phyloP scores from a whole-genome alignment of 2,113 vertebrate genomes.

The Neomonachus schauinslandi region DNA sequence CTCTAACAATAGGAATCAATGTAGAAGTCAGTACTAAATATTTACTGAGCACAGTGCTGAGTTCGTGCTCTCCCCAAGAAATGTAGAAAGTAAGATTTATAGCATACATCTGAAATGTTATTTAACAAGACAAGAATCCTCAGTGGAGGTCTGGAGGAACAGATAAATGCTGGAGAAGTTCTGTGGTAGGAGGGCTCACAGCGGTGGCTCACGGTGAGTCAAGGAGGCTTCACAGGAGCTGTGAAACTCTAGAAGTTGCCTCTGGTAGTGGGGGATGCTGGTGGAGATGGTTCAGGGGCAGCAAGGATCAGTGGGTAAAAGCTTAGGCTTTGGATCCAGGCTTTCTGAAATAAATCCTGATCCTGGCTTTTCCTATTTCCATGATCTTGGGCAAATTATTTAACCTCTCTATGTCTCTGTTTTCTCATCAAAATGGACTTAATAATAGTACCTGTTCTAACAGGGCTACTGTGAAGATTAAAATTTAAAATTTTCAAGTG shows the following conservation, averaged over 20 bases:
- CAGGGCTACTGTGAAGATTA: not conserved
- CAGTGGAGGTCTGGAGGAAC: not conserved
- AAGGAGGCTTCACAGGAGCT: not conserved
- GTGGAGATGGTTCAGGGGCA: not conserved
- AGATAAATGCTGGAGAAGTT: not conserved
- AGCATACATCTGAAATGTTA: not conserved
- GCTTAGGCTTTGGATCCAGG: not conserved
- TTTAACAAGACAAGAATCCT: not conserved
- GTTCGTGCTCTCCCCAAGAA: not conserved
- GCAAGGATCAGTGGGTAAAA: not conserved
- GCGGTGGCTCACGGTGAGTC: not conserved
- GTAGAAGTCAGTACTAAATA: not conserved
- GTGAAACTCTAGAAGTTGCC: not conserved
- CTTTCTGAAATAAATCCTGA: not conserved
- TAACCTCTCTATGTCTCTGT: not conserved
- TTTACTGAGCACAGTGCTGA: not conserved
- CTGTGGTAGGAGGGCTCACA: accelerated
- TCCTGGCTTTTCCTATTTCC: not conserved
- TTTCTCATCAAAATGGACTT: conserved; percentile 37
- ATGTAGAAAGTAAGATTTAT: not conserved
- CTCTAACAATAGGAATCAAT: not conserved
- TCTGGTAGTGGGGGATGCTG: not conserved
- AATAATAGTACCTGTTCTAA: not conserved
- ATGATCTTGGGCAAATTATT: not conserved
- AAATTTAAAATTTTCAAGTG: not conserved